Evolutionary conservation across 2,797 vertebrate species (phyloP).

Genomic region (Amblyopsis hoosieri): DNA sequence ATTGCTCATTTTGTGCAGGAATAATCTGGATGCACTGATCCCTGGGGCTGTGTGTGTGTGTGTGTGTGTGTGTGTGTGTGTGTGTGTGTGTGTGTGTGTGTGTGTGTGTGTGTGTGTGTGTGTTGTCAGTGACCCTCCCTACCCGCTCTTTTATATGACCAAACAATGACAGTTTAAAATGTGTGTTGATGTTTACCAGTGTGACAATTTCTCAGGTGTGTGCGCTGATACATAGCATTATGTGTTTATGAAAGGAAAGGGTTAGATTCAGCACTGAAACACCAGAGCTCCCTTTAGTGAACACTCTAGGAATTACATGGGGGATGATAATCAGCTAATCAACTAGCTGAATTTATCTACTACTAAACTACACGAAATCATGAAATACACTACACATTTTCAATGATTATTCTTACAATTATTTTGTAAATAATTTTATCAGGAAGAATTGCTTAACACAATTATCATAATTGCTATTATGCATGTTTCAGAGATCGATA

Average conservation of each 20-base stretch:
- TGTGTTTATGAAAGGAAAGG: conserved; percentile 54
- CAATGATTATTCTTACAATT: not conserved
- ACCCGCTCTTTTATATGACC: conserved; percentile 69
- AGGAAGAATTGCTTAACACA: not conserved
- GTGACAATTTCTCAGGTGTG: conserved; percentile 32
- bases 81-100: not conserved
- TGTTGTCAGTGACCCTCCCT: conserved; percentile 62
- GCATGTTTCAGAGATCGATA: too few species aligned
- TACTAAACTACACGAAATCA: too few species aligned
- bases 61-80: conserved; percentile 2
- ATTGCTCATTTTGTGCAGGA: conserved; percentile 78
- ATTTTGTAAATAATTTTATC: not conserved
- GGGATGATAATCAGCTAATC: too few species aligned
- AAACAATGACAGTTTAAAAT: conserved; percentile 59
- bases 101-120: not conserved
- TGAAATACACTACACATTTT: too few species aligned
- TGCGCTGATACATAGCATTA: conserved; percentile 1
- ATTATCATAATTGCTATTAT: not conserved
- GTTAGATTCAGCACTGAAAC: conserved; percentile 20
- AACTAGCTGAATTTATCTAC: too few species aligned
- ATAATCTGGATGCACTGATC: conserved; percentile 72
- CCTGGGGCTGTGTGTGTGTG: conserved; percentile 26
- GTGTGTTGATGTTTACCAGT: conserved; percentile 28
- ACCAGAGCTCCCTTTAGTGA: conserved; percentile 75
- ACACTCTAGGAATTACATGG: conserved; percentile 21